Evolutionary conservation across 2,797 vertebrate species (phyloP).

Genomic region (Sebastes aleutianus): DNA sequence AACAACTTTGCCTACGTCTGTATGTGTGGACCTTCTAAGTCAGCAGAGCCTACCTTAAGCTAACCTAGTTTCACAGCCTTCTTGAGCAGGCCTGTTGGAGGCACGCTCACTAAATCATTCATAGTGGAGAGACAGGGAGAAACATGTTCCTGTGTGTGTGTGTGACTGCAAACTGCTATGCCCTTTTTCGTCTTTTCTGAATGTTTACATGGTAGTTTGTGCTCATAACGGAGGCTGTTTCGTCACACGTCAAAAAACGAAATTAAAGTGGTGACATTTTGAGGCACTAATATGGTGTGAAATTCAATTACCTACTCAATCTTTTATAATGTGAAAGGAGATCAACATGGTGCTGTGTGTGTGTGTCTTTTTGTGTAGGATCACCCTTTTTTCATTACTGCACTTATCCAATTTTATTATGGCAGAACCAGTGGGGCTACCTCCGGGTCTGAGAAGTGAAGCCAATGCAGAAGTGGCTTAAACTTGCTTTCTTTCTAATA

Average conservation of each 20-base stretch:
- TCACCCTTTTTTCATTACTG: neutral
- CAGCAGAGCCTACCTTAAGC: conserved; percentile 64
- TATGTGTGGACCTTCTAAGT: conserved; percentile 42
- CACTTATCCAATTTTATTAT: neutral
- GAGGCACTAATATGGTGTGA: conserved; percentile 23
- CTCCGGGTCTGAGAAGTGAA: neutral
- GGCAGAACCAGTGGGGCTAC: neutral
- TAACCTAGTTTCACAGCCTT: conserved; percentile 72
- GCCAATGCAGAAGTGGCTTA: too few relatives aligned
- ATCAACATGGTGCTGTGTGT: conserved; percentile 9
- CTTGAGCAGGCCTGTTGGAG: conserved; percentile 59
- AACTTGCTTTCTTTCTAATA: too few relatives aligned
- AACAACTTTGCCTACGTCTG: too few relatives aligned
- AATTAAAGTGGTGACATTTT: conserved; percentile 20
- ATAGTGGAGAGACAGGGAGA: conserved; percentile 67
- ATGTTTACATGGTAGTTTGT: conserved; percentile 30
- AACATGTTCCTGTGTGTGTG: conserved; percentile 53
- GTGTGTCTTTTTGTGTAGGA: neutral
- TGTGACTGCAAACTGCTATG: conserved; percentile 9
- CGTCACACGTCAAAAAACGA: neutral
- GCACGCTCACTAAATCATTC: conserved; percentile 78
- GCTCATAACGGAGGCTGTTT: neutral
- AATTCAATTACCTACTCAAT: conserved; percentile 46
- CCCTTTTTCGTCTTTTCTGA: conserved; percentile 14
- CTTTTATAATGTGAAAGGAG: conserved; percentile 40